phyloP scores from a whole-genome alignment of 37 sponge, comb jelly and placozoan species.

The Agelas oroides region DNA sequence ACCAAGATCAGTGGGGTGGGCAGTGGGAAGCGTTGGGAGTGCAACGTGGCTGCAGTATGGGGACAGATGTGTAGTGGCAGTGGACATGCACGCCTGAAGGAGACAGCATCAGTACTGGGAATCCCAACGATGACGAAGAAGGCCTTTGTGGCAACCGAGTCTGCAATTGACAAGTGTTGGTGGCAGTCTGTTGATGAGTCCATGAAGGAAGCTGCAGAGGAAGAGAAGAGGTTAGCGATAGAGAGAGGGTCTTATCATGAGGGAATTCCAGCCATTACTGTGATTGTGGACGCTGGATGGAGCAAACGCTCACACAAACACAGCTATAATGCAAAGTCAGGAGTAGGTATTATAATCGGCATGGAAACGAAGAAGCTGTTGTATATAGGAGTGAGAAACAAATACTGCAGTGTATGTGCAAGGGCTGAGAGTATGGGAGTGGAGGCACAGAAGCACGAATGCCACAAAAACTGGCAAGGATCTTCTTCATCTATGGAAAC shows the following conservation, averaged over 20 bases:
- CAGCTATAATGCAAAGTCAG: slow-evolving; percentile 71
- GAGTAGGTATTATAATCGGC: slow-evolving; percentile 72
- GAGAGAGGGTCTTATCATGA: slow-evolving; percentile 40
- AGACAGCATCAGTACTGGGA: not conserved
- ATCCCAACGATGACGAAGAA: slow-evolving; percentile 23
- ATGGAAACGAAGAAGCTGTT: slow-evolving; percentile 42
- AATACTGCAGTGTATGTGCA: slow-evolving; percentile 56
- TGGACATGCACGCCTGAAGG: slow-evolving; percentile 6
- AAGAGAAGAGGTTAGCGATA: slow-evolving; percentile 33
- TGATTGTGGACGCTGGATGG: slow-evolving; percentile 73
- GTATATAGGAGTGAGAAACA: slow-evolving; percentile 61
- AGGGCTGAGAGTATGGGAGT: not conserved
- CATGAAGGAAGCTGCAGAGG: slow-evolving; percentile 14
- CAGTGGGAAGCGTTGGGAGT: slow-evolving; percentile 3
- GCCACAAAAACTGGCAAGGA: slow-evolving; percentile 38
- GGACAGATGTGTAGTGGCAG: slow-evolving; percentile 53
- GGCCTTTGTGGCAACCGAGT: slow-evolving; percentile 18
- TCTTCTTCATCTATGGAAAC: slow-evolving; percentile 65
- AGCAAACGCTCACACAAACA: slow-evolving; percentile 63
- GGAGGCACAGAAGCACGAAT: not conserved
- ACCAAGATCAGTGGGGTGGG: not conserved
- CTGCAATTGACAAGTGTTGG: not conserved
- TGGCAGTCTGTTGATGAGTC: not conserved
- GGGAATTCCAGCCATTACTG: slow-evolving; percentile 53
- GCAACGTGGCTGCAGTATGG: slow-evolving; percentile 33